Evolutionary conservation across 2,888 invertebrate species (phyloP).

Genomic region (Dryomyza anilis): DNA sequence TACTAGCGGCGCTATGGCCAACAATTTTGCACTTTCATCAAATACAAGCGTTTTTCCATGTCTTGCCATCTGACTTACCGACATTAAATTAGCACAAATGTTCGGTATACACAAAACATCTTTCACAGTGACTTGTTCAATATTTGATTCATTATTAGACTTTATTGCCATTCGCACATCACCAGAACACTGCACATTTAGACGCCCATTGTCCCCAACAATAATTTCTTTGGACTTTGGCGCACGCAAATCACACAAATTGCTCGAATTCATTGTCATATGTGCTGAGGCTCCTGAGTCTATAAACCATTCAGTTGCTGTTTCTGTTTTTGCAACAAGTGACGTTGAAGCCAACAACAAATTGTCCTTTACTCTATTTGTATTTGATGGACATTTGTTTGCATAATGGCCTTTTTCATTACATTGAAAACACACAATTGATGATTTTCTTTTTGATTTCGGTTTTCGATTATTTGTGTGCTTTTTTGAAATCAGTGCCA

Average conservation of each 20-base stretch:
- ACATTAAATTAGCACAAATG: neutral
- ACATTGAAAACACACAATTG: neutral
- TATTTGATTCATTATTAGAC: slow-evolving; percentile 11
- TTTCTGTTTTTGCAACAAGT: slow-evolving; percentile 17
- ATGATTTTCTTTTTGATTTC: neutral
- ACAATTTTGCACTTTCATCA: neutral
- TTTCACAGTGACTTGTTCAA: slow-evolving; percentile 21
- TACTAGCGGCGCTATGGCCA: slow-evolving; percentile 16
- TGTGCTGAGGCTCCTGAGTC: slow-evolving; percentile 28
- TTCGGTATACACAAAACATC: slow-evolving; percentile 28
- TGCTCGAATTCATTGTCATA: slow-evolving; percentile 27
- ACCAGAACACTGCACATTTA: too few relatives aligned
- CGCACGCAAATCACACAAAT: too few relatives aligned
- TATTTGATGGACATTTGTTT: slow-evolving; percentile 25
- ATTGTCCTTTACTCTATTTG: slow-evolving; percentile 13
- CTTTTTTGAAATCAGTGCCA: slow-evolving; percentile 21
- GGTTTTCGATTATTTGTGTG: neutral
- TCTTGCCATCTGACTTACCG: neutral
- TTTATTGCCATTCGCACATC: slow-evolving; percentile 21
- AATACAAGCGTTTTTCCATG: neutral
- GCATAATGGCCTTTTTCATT: too few relatives aligned
- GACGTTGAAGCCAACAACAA: slow-evolving; percentile 22
- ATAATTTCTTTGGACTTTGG: too few relatives aligned
- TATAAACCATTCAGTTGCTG: slow-evolving; percentile 22
- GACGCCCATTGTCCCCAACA: too few relatives aligned